Evolutionary conservation across 2,888 invertebrate species (phyloP), one percentile per base, ranked within the genome.

Genomic region (Lamellibrachia columna): DNA sequence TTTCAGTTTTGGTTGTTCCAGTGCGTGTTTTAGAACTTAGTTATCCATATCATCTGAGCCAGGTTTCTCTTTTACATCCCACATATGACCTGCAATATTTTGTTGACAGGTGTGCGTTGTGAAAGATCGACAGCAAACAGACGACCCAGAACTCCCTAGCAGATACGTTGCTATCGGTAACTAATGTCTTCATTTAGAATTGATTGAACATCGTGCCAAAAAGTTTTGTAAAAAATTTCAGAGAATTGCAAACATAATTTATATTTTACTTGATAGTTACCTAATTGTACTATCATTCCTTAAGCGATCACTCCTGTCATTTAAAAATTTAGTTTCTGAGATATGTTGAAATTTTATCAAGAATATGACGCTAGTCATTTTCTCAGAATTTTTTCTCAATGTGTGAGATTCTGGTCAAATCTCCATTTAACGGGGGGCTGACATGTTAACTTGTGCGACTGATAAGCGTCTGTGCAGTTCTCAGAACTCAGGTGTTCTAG

Each of bases 121-220:
- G 94, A 97, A 98, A 94, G 98, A 98, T 96, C 97, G 98, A 93
- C 98, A 93, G 28, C 93, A 93, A n/a, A 94, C 95, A 52, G 96
- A 96, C 93, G 95, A 96, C 96, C 98, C 95, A 94, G 98, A 98
- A 95, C 97, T 98, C 60, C 98, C 99, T 0, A 98, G 98, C 95
- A 98, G 97, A 97, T 97, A 98, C 94, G 98, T 99, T 0, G 98
- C 99, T 97, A 98, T 98, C 94, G 97, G 98, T 96, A 94, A 95
- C 95, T 97, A 96, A 94, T 8, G 52, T n/a, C 52, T 91, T 92
- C 92, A 9, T 90, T 90, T 90, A 22, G 53, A 15, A 40, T 60
- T 75, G 15, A 75, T 22, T 22, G 22, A 15, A 75, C 22, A 55
- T 3, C 6, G 58, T 92, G 28, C 11, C 28, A 3, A 58, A 60